A percentile compares a stretch with the other conserved stretches of the same genome.
Evolutionary conservation across 2,113 vertebrate genomes (phyloP).

Genomic region (Scytalopus superciliaris): DNA sequence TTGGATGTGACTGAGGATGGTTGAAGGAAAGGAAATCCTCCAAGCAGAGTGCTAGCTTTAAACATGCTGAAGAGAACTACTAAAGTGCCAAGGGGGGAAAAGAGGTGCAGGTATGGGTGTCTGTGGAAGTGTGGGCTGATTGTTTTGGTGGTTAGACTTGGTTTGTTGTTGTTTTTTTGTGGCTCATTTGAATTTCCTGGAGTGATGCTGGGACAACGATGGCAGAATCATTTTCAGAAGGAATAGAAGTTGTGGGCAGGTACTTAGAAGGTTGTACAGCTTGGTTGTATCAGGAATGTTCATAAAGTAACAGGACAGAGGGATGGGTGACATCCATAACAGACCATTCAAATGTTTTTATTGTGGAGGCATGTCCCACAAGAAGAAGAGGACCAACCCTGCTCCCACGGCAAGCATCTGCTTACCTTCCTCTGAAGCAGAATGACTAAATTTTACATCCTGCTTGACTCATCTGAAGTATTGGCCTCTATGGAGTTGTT

Average conservation of each 20-base stretch:
- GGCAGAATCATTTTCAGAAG: neutral
- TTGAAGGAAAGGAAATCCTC: neutral
- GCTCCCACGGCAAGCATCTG: neutral
- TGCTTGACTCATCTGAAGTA: neutral
- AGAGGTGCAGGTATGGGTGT: neutral
- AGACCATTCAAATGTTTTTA: neutral
- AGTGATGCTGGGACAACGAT: neutral
- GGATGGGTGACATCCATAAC: neutral
- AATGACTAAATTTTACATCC: neutral
- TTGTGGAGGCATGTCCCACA: neutral
- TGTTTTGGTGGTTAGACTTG: neutral
- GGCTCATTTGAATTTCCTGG: neutral
- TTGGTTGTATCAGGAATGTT: neutral
- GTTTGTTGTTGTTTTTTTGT: neutral
- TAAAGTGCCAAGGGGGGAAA: neutral
- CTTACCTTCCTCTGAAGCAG: neutral
- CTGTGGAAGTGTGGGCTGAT: neutral
- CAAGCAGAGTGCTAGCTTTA: neutral
- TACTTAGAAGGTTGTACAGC: neutral
- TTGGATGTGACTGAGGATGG: accelerated
- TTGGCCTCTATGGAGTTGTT: neutral
- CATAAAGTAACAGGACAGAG: neutral
- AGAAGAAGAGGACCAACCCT: neutral
- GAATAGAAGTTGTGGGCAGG: neutral
- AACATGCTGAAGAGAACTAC: neutral